These are phyloP conservation scores for Hypena proboscidalis DNA, from an alignment of 2,888 invertebrate species.

Conservation along the genomic window DNA sequence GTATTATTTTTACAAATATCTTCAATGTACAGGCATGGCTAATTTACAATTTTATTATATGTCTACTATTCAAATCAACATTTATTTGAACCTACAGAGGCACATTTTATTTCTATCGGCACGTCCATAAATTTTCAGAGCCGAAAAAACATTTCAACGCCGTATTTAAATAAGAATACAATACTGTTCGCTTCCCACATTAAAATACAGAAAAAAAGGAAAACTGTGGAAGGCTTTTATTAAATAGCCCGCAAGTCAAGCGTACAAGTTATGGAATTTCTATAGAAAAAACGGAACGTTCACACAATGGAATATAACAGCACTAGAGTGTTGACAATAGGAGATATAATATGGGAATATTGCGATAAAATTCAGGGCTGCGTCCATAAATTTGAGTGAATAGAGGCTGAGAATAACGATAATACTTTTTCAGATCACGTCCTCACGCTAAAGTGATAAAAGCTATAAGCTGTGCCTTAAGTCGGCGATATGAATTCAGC, in stretches of 20 bases:
- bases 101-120: no score
- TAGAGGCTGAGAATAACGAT: conserved; percentile 49
- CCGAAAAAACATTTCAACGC: neutral
- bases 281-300: conserved; percentile 31
- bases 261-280: conserved; percentile 25
- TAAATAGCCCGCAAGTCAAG: conserved; percentile 25
- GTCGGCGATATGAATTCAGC: conserved; percentile 49
- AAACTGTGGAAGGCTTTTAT: conserved; percentile 14
- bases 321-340: conserved; percentile 44
- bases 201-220: neutral
- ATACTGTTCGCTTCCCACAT: neutral
- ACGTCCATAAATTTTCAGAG: neutral
- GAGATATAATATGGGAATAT: conserved; percentile 52
- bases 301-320: conserved; percentile 40
- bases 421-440: conserved; percentile 60
- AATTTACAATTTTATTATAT: no score
- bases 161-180: neutral
- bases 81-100: no score
- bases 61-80: conserved; percentile 5
- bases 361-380: conserved; percentile 45
- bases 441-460: conserved; percentile 16
- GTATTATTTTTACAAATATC: no score
- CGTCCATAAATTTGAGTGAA: conserved; percentile 53
- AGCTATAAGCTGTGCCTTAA: conserved; percentile 31
- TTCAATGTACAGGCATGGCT: no score